These are phyloP conservation scores for Quadroppia sp. DNA, from an alignment of 2,888 invertebrate species.

Conservation along the genomic window DNA sequence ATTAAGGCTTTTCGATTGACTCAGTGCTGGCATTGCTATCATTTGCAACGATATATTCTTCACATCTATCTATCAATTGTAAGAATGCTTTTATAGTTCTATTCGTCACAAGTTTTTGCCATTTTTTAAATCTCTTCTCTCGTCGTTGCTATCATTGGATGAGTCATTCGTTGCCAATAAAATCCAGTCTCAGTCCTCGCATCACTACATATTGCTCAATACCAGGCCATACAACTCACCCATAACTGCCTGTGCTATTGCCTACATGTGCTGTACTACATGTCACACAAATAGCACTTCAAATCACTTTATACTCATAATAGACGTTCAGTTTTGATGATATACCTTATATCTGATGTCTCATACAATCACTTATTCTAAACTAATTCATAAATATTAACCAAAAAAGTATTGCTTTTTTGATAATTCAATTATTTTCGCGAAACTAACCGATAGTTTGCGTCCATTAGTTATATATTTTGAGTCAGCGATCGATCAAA, in stretches of 20 bases:
- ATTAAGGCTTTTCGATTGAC: background rate
- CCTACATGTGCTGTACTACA: too few relatives aligned
- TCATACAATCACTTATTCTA: background rate
- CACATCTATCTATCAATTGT: background rate
- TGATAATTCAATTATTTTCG: background rate
- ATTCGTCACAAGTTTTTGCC: background rate
- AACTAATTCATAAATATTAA: background rate
- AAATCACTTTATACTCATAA: background rate
- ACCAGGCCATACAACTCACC: background rate
- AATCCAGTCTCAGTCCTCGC: background rate
- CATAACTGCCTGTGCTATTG: background rate
- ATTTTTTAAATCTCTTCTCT: conserved; percentile 2
- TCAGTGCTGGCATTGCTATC: background rate
- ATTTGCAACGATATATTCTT: background rate
- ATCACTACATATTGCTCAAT: conserved; percentile 9
- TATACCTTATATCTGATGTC: background rate
- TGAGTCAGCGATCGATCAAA: conserved; percentile 12
- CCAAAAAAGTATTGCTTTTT: background rate
- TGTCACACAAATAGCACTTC: background rate
- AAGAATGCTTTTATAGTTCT: background rate
- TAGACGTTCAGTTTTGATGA: background rate
- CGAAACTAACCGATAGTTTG: conserved; percentile 16
- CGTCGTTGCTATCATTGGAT: conserved; percentile 3
- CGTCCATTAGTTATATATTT: conserved; percentile 16
- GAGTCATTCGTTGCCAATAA: conserved; percentile 31